Percentiles rank a stretch among this genome's conserved stretches.
These are phyloP conservation scores for Drosophila rufa DNA, from an alignment of 1,140 invertebrate species.

Conservation along the genomic window DNA sequence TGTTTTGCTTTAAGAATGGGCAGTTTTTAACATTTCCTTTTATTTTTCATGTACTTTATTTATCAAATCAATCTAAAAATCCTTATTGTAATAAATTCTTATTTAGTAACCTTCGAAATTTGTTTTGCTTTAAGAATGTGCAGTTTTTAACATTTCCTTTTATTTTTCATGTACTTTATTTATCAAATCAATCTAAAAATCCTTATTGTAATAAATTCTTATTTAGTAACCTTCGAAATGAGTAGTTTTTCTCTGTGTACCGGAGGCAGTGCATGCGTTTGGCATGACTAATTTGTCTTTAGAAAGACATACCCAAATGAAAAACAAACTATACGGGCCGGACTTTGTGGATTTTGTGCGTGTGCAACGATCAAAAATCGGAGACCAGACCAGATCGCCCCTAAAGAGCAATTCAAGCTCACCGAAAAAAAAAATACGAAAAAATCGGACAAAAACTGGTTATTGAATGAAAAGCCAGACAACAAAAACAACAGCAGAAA, in stretches of 20 bases:
- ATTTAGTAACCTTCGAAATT: not conserved
- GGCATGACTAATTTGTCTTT: constrained; percentile 76
- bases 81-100: too few species aligned
- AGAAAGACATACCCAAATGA: constrained; percentile 52
- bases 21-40: not conserved
- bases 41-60: not conserved
- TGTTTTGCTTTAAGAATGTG: too few species aligned
- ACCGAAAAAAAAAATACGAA: constrained; percentile 24
- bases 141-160: not conserved
- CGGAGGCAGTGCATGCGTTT: constrained; percentile 41
- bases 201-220: too few species aligned
- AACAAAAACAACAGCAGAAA: constrained; percentile 57
- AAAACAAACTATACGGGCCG: constrained; percentile 34
- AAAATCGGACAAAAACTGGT: constrained; percentile 72
- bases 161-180: not conserved
- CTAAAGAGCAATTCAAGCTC: constrained; percentile 60
- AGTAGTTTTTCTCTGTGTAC: not conserved
- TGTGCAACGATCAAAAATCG: constrained; percentile 43
- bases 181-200: not conserved
- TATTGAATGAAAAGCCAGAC: constrained; percentile 80
- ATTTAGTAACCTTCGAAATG: not conserved
- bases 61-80: not conserved
- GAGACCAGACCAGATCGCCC: constrained; percentile 44
- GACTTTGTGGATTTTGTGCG: constrained; percentile 43
- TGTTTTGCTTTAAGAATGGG: too few species aligned